phyloP scores from a whole-genome alignment of 2,113 vertebrate genomes.

The Tiliqua scincoides region DNA sequence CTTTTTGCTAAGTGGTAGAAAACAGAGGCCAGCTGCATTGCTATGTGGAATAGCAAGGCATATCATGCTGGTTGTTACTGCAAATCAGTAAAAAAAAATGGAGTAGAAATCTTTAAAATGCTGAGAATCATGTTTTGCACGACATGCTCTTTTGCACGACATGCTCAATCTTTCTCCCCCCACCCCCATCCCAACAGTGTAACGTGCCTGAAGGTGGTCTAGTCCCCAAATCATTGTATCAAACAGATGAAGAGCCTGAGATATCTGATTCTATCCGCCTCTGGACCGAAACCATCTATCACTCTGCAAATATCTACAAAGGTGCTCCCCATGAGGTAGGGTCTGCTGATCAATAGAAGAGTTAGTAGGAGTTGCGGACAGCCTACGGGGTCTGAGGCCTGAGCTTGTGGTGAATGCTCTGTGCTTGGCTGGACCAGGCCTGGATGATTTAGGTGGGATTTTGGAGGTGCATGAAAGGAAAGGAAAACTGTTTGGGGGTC shows the following conservation, averaged over 20 bases:
- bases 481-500: not conserved
- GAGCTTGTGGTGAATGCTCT: rapidly evolving
- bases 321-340: slow-evolving; percentile 84
- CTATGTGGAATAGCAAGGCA: not conserved
- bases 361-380: not conserved
- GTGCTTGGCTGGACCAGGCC: not conserved
- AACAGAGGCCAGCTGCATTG: too few relatives aligned
- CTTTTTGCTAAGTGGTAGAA: not conserved
- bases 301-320: slow-evolving; percentile 77
- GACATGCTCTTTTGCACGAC: not conserved
- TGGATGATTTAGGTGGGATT: not conserved
- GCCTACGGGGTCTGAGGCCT: not conserved
- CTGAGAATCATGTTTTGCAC: too few relatives aligned
- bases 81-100: too few relatives aligned
- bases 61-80: not conserved
- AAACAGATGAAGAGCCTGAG: slow-evolving; percentile 78
- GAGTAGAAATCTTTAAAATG: too few relatives aligned
- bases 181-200: slow-evolving; percentile 69
- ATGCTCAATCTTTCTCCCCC: not conserved
- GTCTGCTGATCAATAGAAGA: not conserved
- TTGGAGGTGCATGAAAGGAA: not conserved
- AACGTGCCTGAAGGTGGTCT: slow-evolving; percentile 85
- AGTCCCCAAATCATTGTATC: slow-evolving; percentile 84
- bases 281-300: slow-evolving; percentile 86
- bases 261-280: slow-evolving; percentile 77